Evolutionary conservation across 2,797 vertebrate species (phyloP).

Genomic region (Spinus pinus): DNA sequence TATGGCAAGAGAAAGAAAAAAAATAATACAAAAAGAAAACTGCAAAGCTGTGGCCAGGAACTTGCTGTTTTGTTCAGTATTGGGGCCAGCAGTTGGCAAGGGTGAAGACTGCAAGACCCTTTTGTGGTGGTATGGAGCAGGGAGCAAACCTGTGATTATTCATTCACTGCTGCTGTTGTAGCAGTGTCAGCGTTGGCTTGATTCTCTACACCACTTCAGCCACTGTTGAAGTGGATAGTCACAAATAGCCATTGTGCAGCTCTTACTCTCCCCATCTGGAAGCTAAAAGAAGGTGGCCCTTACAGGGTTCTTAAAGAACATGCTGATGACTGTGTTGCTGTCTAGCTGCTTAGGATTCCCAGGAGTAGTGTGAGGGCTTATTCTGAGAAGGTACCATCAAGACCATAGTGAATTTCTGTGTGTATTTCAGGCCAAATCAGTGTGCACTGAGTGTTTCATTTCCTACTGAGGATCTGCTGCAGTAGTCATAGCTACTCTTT

Average conservation of each 20-base stretch:
- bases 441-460: background rate
- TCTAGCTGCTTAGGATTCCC: background rate
- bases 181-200: background rate
- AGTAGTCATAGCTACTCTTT: background rate
- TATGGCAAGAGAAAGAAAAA: background rate
- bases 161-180: background rate
- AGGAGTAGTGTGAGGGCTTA: background rate
- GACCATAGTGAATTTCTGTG: background rate
- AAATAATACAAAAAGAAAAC: background rate
- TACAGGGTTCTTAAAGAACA: background rate
- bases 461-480: background rate
- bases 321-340: background rate
- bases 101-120: background rate
- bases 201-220: background rate
- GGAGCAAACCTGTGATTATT: background rate
- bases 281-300: background rate
- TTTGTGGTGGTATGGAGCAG: background rate
- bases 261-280: background rate
- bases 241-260: background rate
- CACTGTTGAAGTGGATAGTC: rapidly evolving
- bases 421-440: background rate
- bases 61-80: background rate
- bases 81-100: background rate
- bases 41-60: background rate
- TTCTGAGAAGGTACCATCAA: background rate